Evolutionary conservation across 2,888 invertebrate species (phyloP).

Genomic region (Lottia gigantea): DNA sequence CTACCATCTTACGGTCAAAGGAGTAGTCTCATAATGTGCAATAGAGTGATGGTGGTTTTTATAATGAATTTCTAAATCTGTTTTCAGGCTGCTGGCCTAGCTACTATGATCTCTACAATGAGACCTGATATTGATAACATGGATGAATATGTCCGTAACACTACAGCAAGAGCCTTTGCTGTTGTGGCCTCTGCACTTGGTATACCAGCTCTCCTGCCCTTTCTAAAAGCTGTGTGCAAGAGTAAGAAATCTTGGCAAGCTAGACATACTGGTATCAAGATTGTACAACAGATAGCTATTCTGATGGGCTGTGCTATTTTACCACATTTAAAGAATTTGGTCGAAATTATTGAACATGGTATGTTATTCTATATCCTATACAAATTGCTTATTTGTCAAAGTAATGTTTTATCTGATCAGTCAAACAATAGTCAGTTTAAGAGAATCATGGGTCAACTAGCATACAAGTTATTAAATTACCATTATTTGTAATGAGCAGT

Average conservation of each 20-base stretch:
- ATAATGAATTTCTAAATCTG: too few species aligned
- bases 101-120: constrained; percentile 99
- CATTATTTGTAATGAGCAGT: too few species aligned
- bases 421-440: background rate
- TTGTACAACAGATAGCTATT: constrained; percentile 99
- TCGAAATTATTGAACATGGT: constrained; percentile 99
- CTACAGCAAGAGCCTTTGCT: constrained; percentile 99
- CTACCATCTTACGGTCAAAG: too few species aligned
- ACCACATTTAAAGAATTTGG: constrained; percentile 96
- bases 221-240: constrained; percentile 97
- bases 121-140: constrained; percentile 99
- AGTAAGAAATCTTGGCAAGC: constrained; percentile 99
- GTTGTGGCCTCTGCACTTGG: constrained; percentile 99
- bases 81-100: constrained; percentile 88
- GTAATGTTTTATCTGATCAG: background rate
- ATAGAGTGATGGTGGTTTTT: too few species aligned
- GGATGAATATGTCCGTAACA: constrained; percentile 99
- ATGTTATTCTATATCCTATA: constrained; percentile 44
- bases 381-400: background rate
- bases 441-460: too few species aligned
- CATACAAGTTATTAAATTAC: too few species aligned
- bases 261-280: constrained; percentile 96
- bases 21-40: too few species aligned
- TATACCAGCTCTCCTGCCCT: constrained; percentile 95
- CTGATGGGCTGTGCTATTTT: constrained; percentile 99